A percentile compares a stretch with the other conserved stretches of the same genome.
Conservation (phyloP, 2,888 invertebrate species). For the Leptopterna dolabrata region DNA sequence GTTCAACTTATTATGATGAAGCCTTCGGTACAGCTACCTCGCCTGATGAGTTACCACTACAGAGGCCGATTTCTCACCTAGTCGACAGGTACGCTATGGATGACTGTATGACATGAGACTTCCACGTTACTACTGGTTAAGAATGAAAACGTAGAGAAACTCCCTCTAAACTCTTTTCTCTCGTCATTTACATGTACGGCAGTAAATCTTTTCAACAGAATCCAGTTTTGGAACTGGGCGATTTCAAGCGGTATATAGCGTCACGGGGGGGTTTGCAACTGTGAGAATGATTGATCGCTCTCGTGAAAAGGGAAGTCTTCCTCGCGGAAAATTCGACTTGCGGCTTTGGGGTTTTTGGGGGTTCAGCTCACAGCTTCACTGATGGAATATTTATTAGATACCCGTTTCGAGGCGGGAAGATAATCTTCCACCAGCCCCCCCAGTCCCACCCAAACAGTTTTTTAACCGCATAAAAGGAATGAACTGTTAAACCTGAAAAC, state of each 20-base stretch:
- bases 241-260: not conserved
- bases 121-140: too few species aligned
- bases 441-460: not conserved
- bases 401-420: not conserved
- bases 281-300: not conserved
- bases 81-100: too few species aligned
- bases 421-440: not conserved
- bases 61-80: too few species aligned
- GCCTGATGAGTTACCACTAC: too few species aligned
- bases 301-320: not conserved
- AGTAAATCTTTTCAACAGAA: not conserved
- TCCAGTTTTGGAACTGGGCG: not conserved
- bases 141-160: too few species aligned
- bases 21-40: too few species aligned
- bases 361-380: not conserved
- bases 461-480: not conserved
- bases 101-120: too few species aligned
- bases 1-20: too few species aligned
- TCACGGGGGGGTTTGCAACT: not conserved
- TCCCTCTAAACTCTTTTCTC: not conserved
- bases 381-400: slow-evolving; percentile 7
- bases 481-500: too few species aligned
- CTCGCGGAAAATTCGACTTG: not conserved
- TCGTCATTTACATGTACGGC: not conserved
- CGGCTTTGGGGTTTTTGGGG: not conserved